These are phyloP conservation scores for Dendrolimus punctatus DNA, from an alignment of 1,140 invertebrate species.

Conservation along the genomic window DNA sequence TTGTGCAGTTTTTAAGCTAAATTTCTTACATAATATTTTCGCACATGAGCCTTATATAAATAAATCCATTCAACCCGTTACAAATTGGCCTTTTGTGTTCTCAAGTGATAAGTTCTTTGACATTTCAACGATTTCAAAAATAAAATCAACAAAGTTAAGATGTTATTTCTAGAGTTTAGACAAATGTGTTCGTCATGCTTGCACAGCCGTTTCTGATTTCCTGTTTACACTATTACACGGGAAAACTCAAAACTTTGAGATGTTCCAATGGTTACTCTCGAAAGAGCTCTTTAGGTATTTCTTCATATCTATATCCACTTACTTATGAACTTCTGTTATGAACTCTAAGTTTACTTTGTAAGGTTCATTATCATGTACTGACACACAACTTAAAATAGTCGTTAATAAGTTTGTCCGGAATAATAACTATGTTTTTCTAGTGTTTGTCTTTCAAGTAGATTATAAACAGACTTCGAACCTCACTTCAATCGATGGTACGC, in stretches of 20 bases:
- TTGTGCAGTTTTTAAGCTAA: constrained; percentile 25
- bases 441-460: constrained; percentile 45
- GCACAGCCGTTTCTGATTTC: constrained; percentile 3
- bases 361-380: constrained; percentile 9
- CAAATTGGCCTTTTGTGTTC: constrained; percentile 26
- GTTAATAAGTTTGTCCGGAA: constrained; percentile 8
- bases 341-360: constrained; percentile 1
- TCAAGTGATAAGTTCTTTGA: constrained; percentile 19
- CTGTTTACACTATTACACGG: constrained; percentile 10
- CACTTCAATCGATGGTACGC: constrained; percentile 34
- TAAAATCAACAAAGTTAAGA: neutral
- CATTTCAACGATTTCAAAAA: constrained; percentile 2
- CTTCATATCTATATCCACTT: constrained; percentile 1
- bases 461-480: too few species aligned
- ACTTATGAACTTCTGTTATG: neutral
- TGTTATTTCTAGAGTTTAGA: neutral
- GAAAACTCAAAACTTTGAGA: constrained; percentile 20
- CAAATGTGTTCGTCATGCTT: constrained; percentile 1
- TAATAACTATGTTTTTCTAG: constrained; percentile 55
- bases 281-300: constrained; percentile 23
- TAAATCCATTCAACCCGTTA: constrained; percentile 27
- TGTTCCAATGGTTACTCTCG: constrained; percentile 22
- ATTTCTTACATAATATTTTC: constrained; percentile 27
- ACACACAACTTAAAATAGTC: constrained; percentile 4
- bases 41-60: constrained; percentile 34